Evolutionary conservation across 2,113 vertebrate species (phyloP).

Genomic region (Hippocampus mohnikei): DNA sequence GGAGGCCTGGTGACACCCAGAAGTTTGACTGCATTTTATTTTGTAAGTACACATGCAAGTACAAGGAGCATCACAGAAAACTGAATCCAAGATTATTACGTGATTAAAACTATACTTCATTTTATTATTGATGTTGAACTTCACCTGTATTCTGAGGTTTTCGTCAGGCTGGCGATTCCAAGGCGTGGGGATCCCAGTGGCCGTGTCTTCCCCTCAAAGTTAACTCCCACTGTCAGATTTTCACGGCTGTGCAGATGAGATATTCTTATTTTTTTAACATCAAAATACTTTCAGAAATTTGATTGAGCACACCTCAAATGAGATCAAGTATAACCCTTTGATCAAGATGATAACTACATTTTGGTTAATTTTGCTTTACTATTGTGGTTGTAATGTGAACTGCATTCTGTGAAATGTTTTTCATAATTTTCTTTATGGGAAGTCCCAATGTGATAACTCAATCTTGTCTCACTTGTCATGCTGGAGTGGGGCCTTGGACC

Average conservation of each 20-base stretch:
- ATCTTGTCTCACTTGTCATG: constrained; percentile 78
- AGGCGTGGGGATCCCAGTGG: constrained; percentile 89
- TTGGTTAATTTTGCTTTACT: background rate
- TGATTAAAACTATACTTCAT: too few relatives aligned
- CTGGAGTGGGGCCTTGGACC: constrained; percentile 75
- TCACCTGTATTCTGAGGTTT: constrained; percentile 87
- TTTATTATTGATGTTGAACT: background rate
- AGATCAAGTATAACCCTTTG: background rate
- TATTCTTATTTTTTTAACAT: background rate
- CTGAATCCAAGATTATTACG: background rate
- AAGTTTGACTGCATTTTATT: background rate
- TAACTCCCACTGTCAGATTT: constrained; percentile 38
- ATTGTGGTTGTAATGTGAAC: background rate
- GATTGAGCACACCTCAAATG: background rate
- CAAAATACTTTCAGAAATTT: background rate
- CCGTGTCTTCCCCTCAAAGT: constrained; percentile 77
- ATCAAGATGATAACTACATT: background rate
- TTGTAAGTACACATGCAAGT: background rate
- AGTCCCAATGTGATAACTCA: background rate
- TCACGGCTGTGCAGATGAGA: constrained; percentile 44
- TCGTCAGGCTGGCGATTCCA: constrained; percentile 90
- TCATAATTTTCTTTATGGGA: background rate
- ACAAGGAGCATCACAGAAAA: background rate
- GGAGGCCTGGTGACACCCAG: constrained; percentile 66
- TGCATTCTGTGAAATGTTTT: background rate